phyloP scores from a whole-genome alignment of 2,113 vertebrate genomes.

The Muntiacus muntjak region DNA sequence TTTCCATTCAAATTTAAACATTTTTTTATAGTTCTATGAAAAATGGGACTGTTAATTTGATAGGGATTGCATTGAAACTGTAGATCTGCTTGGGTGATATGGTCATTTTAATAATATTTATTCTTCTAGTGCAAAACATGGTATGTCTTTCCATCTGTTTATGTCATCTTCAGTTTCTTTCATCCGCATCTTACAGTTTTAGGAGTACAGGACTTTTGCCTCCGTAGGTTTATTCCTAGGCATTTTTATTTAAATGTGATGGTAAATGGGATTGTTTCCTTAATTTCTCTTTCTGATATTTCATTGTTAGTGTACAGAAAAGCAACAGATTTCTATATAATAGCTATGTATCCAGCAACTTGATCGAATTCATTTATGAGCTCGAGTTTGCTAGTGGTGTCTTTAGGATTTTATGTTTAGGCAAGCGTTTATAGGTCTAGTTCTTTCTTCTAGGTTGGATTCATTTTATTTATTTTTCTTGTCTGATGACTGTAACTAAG shows the following conservation, averaged over 20 bases:
- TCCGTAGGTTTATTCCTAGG: neutral
- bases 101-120: neutral
- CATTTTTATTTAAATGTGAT: neutral
- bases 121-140: neutral
- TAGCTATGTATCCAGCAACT: neutral
- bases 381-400: neutral
- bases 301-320: neutral
- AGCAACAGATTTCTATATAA: neutral
- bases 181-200: neutral
- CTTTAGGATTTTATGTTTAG: neutral
- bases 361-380: neutral
- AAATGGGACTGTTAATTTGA: neutral
- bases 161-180: neutral
- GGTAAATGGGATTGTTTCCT: neutral
- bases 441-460: neutral
- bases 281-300: neutral
- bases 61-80: neutral
- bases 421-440: neutral
- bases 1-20: neutral
- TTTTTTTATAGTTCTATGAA: neutral
- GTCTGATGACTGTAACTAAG: neutral
- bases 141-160: neutral
- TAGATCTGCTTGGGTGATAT: neutral
- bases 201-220: neutral
- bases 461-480: neutral